A percentile compares a stretch with the other conserved stretches of the same genome.
These are phyloP conservation scores for Cosmia trapezina DNA, from an alignment of 2,888 invertebrate genomes.

Conservation along the genomic window DNA sequence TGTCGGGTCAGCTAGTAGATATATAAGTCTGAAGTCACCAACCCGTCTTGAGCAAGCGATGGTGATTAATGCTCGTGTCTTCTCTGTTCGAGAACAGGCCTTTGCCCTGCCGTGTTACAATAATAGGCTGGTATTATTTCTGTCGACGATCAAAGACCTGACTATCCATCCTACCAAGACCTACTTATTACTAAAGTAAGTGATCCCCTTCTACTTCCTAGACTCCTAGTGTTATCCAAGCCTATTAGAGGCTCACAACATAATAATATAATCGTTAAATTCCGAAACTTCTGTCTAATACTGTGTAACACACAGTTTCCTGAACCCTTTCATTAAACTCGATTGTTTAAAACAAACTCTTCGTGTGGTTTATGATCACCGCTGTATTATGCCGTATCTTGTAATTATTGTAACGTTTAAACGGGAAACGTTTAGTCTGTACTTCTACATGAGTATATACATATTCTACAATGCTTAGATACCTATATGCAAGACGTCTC, in stretches of 20 bases:
- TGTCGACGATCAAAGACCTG: too few relatives aligned
- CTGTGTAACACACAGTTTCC: conserved; percentile 32
- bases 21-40: too few relatives aligned
- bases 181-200: too few relatives aligned
- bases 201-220: neutral
- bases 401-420: conserved; percentile 54
- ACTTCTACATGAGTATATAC: neutral
- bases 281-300: conserved; percentile 31
- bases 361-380: conserved; percentile 72
- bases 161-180: too few relatives aligned
- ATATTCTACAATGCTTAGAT: neutral
- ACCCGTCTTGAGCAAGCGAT: too few relatives aligned
- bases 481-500: neutral
- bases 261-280: conserved; percentile 13
- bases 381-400: conserved; percentile 56
- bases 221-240: neutral
- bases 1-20: too few relatives aligned
- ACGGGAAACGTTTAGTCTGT: conserved; percentile 37
- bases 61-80: too few relatives aligned
- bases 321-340: conserved; percentile 70
- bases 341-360: conserved; percentile 72
- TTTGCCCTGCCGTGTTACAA: too few relatives aligned
- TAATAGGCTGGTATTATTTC: too few relatives aligned
- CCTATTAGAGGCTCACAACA: neutral
- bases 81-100: too few relatives aligned